These are phyloP conservation scores for Pachydiplax longipennis DNA, from an alignment of 2,888 invertebrate species.

Conservation along the genomic window DNA sequence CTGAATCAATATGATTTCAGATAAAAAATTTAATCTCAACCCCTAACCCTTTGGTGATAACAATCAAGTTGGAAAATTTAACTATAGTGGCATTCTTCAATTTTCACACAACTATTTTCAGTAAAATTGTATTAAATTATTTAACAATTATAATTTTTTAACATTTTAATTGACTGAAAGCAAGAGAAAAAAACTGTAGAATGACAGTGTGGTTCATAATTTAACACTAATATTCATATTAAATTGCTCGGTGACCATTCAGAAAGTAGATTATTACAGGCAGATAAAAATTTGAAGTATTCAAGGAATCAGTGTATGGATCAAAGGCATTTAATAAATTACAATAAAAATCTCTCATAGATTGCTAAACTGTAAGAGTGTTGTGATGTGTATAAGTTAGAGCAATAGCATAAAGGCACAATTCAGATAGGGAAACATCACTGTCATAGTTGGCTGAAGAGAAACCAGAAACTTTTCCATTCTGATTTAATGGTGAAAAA, in stretches of 20 bases:
- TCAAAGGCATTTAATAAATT: background rate
- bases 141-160: no score
- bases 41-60: no score
- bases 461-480: background rate
- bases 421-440: background rate
- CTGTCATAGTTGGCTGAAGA: background rate
- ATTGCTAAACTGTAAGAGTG: background rate
- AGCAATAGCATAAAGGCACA: background rate
- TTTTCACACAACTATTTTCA: no score
- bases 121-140: no score
- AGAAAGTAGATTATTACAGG: background rate
- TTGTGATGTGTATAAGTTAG: background rate
- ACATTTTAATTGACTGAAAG: no score
- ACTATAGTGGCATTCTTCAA: no score
- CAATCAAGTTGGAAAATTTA: no score
- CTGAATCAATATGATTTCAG: no score
- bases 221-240: background rate
- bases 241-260: slow-evolving; percentile 32
- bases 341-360: background rate
- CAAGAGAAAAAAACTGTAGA: no score
- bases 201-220: background rate
- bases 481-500: background rate
- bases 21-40: no score
- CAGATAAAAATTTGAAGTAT: background rate
- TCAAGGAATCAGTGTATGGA: background rate